Evolutionary conservation across 2,888 invertebrate species (phyloP), one percentile per base, ranked within the genome.

Genomic region (Latheticus oryzae): DNA sequence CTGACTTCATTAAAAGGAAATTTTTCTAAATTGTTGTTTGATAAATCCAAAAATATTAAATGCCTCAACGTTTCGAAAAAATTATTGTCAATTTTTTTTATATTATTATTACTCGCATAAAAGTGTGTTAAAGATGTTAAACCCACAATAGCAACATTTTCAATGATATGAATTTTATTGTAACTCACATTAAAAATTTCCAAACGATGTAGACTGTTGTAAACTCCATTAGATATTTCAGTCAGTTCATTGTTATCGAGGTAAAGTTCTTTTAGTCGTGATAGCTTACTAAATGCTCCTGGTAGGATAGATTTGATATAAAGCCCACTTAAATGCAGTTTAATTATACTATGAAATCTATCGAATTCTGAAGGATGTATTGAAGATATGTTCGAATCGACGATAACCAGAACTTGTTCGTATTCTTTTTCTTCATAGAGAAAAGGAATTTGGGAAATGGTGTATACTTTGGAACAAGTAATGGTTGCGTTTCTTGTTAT

Each of bases 101-200:
- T n/a, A 15, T 53, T 26, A 8, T 53, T 53, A 15, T 33, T 16
- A n/a, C 19, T 42, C 5, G 43, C 8, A 17, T 17, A 11, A 11
- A 53, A 13, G n/a, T 24, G 9, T 11, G 11, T 33, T 19, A 53
- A 26, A 33, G n/a, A 16, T 7, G 1, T n/a, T 4, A 43, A 13
- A 15, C 53, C 53, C 4, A 21, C 5, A 3, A 53, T 11, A 7
- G 53, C 42, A 5, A 16, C 7, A 7, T 19, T 8, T 17, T 53
- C 42, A 16, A 43, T 53, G 2, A 4, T 9, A 2, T 16, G 3
- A 5, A 53, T 53, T 9, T 8, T 32, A 26, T 53, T 53, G 9
- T 17, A 15, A 12, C 13, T 33, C 11, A 53, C 13, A 24, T 33
- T 30, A 8, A 53, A 24, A 12, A 16, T 24, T 33, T 53, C 9